Evolutionary conservation across 2,797 vertebrate genomes (phyloP).

Genomic region (Triplophysa bombifrons): DNA sequence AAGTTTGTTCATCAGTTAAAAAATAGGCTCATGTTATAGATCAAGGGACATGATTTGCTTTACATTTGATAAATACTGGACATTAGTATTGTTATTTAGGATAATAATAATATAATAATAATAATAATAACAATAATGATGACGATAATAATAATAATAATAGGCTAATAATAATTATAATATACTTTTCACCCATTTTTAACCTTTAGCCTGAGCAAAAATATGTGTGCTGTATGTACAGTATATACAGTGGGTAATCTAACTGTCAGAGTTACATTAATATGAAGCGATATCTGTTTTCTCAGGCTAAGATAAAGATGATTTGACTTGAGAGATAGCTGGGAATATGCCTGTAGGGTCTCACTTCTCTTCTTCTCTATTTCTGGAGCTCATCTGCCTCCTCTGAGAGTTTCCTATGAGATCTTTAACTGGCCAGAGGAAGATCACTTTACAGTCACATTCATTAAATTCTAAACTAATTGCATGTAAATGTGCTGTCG

Average conservation of each 20-base stretch:
- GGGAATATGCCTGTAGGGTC: constrained; percentile 32
- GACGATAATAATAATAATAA: too few species aligned
- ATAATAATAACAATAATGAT: too few species aligned
- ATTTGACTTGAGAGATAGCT: constrained; percentile 47
- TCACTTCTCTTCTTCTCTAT: constrained; percentile 50
- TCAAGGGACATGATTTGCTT: too few species aligned
- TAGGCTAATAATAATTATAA: too few species aligned
- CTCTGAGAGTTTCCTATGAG: constrained; percentile 44
- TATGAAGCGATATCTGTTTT: constrained; percentile 1
- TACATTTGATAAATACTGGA: too few species aligned
- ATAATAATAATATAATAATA: too few species aligned
- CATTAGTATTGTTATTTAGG: too few species aligned
- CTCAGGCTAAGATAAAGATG: neutral
- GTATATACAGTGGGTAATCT: neutral
- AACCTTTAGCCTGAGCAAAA: neutral
- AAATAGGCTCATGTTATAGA: too few species aligned
- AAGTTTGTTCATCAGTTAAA: too few species aligned
- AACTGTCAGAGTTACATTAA: constrained; percentile 14
- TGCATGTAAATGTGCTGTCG: constrained; percentile 77
- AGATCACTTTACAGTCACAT: constrained; percentile 71
- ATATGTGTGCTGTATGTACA: neutral
- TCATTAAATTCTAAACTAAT: constrained; percentile 80
- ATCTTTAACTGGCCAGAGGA: constrained; percentile 63
- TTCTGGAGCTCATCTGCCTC: constrained; percentile 58
- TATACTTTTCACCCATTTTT: too few species aligned